Percentiles rank a stretch among this genome's conserved stretches.
These are phyloP conservation scores for Eumeta japonica DNA, from an alignment of 1,140 invertebrate genomes.

Conservation along the genomic window DNA sequence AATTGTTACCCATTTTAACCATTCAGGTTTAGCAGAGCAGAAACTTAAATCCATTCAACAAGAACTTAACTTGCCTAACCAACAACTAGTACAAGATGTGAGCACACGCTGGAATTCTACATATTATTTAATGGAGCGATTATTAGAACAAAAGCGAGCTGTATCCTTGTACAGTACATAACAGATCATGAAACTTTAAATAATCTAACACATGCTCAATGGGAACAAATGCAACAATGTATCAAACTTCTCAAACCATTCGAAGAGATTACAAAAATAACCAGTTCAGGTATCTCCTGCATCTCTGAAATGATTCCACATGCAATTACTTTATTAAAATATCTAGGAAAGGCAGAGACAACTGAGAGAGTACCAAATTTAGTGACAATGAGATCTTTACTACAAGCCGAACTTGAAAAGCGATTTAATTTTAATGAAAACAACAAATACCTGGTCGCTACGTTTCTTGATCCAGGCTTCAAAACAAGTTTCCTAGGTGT, in stretches of 20 bases:
- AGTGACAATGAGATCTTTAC: slow-evolving; percentile 12
- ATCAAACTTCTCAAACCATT: no score
- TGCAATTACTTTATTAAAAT: slow-evolving; percentile 15
- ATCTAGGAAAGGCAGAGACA: slow-evolving; percentile 12
- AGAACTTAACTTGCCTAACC: no score
- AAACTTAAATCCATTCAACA: no score
- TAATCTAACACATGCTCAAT: slow-evolving; percentile 11
- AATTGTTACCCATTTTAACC: slow-evolving; percentile 23
- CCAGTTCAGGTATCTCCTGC: slow-evolving; percentile 15
- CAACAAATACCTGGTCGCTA: slow-evolving; percentile 15
- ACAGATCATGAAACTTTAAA: slow-evolving; percentile 17
- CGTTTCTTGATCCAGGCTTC: no score
- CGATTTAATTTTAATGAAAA: slow-evolving; percentile 16
- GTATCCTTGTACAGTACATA: slow-evolving; percentile 22
- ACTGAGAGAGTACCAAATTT: slow-evolving; percentile 9
- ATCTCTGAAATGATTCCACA: no score
- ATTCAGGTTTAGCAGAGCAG: slow-evolving; percentile 17
- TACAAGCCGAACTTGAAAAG: slow-evolving; percentile 13
- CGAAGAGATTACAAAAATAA: no score
- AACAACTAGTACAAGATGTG: slow-evolving; percentile 25
- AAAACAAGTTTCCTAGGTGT: slow-evolving; percentile 13
- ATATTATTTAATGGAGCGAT: no score
- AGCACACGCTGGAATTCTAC: no score
- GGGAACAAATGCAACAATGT: slow-evolving; percentile 16
- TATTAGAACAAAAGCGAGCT: no score